phyloP scores from a whole-genome alignment of 2,888 invertebrate species.

The Himalopsyche kuldschensis region DNA sequence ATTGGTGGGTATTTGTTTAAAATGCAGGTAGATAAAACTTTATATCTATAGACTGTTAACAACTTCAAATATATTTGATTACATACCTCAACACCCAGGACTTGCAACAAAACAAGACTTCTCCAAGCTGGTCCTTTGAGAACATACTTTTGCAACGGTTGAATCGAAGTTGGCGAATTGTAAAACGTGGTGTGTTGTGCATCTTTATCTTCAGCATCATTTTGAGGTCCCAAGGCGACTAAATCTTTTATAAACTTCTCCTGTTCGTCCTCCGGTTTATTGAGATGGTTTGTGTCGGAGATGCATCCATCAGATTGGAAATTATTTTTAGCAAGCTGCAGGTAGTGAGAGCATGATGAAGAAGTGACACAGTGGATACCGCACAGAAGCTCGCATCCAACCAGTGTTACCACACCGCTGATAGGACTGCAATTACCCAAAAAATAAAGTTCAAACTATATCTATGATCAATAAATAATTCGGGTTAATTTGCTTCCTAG shows the following conservation, averaged over 20 bases:
- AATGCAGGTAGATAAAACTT: not conserved
- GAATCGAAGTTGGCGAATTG: not conserved
- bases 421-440: slow-evolving; percentile 51
- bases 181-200: not conserved
- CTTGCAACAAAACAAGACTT: slow-evolving; percentile 60
- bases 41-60: not conserved
- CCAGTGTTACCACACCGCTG: slow-evolving; percentile 63
- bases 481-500: too few relatives aligned
- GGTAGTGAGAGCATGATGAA: slow-evolving; percentile 42
- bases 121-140: slow-evolving; percentile 65
- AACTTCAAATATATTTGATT: not conserved
- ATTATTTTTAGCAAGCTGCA: slow-evolving; percentile 20
- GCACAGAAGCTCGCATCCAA: slow-evolving; percentile 66
- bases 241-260: not conserved
- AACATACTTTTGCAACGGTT: slow-evolving; percentile 50
- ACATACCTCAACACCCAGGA: slow-evolving; percentile 60
- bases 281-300: not conserved
- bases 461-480: too few relatives aligned
- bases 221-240: not conserved
- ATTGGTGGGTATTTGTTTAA: too few relatives aligned
- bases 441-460: not conserved
- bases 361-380: slow-evolving; percentile 63
- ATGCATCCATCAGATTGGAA: slow-evolving; percentile 3
- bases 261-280: not conserved
- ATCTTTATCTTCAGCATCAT: not conserved